These are phyloP conservation scores for Shargacucullia verbasci DNA, from an alignment of 2,888 invertebrate genomes.

Conservation along the genomic window DNA sequence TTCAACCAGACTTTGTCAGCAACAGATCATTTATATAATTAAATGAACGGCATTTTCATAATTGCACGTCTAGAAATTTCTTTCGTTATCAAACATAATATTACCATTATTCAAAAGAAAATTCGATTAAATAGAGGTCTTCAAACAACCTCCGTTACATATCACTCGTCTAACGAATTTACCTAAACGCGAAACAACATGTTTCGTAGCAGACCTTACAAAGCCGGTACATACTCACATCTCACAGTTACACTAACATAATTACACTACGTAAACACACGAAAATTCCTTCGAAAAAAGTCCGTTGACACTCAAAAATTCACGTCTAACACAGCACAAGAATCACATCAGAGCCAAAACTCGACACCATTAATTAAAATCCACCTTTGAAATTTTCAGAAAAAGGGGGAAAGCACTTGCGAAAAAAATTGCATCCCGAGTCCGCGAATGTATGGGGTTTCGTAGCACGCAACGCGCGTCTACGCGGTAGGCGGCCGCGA, in stretches of 20 bases:
- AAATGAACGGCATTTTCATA: neutral
- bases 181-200: conserved; percentile 37
- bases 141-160: conserved; percentile 23
- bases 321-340: conserved; percentile 55
- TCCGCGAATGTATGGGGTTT: conserved; percentile 33
- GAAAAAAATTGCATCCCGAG: conserved; percentile 47
- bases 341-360: conserved; percentile 64
- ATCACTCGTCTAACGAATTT: conserved; percentile 29
- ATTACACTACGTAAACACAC: conserved; percentile 58
- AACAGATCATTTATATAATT: conserved; percentile 7
- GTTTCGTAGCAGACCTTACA: conserved; percentile 36
- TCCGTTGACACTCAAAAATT: conserved; percentile 58
- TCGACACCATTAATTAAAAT: conserved; percentile 77
- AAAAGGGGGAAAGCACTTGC: conserved; percentile 56
- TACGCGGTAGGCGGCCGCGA: conserved; percentile 77
- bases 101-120: conserved; percentile 1
- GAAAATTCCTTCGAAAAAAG: conserved; percentile 51
- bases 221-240: conserved; percentile 47
- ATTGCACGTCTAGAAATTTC: neutral
- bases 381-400: conserved; percentile 63
- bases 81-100: neutral
- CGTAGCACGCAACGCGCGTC: conserved; percentile 74
- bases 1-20: conserved; percentile 28
- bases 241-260: conserved; percentile 56
- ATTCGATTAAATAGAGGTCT: neutral